Evolutionary conservation across 2,113 vertebrate species (phyloP), one percentile per base, ranked within the genome.

Genomic region (Lagopus muta): DNA sequence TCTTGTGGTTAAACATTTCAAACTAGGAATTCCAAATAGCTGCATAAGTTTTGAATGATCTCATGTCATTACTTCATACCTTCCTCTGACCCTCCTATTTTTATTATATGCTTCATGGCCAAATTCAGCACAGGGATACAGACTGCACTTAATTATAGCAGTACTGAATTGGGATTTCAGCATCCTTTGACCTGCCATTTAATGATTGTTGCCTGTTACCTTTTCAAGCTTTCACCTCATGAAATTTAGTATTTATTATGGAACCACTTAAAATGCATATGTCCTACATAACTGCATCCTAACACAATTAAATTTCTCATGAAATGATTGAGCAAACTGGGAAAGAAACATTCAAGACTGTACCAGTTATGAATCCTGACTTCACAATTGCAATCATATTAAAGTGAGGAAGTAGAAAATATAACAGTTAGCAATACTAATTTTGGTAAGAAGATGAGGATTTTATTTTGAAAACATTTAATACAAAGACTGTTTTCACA

Each of bases 31-130:
- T 93, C 34, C 25, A 77, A 91, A 86, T 27, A 54, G 28, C 60
- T 89, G 25, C 22, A 61, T 67, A 74, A 88, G 20, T 58, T 81
- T 43, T 65, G 70, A 91, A 62, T 93, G 60, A 67, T 82, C 36
- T 90, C 28, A 74, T 79, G 45, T 52, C 20, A 48, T 77, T 79
- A 20, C 16, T 82, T 88, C 83, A 57, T 28, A 92, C 19, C 19
- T 95, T 92, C 5, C 50, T 88, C 32, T 91, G 82, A 71, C 67
- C 57, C 30, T 93, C 76, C 4, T 88, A 64, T 77, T 91, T 91
- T 94, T 71, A 61, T 64, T 45, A 1, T 17, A 47, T 24, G 6
- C 77, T 91, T 86, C 10, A 1, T 80, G 60, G 34, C 13, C 85
- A 81, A 83, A 92, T 92, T 88, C 85, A 92, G 57, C 28, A 48